These are phyloP conservation scores for Variabilichromis moorii DNA, from an alignment of 2,113 vertebrate genomes.

Conservation along the genomic window DNA sequence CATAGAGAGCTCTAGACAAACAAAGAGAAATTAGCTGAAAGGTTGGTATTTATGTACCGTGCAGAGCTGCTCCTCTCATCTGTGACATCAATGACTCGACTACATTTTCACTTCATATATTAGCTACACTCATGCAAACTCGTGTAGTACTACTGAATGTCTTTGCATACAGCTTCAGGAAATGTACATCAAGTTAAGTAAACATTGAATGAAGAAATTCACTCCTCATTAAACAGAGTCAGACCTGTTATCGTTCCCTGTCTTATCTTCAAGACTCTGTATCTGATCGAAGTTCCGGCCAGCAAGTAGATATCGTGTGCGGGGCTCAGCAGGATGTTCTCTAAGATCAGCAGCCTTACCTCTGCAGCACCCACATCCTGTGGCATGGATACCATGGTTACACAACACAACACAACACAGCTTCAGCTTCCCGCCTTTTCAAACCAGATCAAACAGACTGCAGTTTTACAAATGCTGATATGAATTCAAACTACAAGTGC, in stretches of 20 bases:
- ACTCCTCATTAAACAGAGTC: neutral
- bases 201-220: neutral
- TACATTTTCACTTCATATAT: neutral
- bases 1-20: conserved; percentile 78
- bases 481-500: neutral
- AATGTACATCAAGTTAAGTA: neutral
- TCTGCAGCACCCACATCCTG: conserved; percentile 91
- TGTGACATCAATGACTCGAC: neutral
- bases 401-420: conserved; percentile 8
- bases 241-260: conserved; percentile 90
- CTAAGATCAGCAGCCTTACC: conserved; percentile 88
- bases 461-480: neutral
- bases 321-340: conserved; percentile 93
- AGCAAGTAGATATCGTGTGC: conserved; percentile 85
- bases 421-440: neutral
- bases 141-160: neutral
- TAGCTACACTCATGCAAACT: neutral
- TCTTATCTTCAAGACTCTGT: conserved; percentile 90
- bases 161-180: neutral
- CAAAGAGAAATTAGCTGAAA: neutral
- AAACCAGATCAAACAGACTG: neutral
- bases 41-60: neutral
- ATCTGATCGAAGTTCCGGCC: conserved; percentile 83
- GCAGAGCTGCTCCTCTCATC: neutral
- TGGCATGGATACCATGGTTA: conserved; percentile 26